Percentiles rank a stretch among this genome's conserved stretches.
phyloP scores from a whole-genome alignment of 2,888 invertebrate genomes.

The Eupithecia centaureata region DNA sequence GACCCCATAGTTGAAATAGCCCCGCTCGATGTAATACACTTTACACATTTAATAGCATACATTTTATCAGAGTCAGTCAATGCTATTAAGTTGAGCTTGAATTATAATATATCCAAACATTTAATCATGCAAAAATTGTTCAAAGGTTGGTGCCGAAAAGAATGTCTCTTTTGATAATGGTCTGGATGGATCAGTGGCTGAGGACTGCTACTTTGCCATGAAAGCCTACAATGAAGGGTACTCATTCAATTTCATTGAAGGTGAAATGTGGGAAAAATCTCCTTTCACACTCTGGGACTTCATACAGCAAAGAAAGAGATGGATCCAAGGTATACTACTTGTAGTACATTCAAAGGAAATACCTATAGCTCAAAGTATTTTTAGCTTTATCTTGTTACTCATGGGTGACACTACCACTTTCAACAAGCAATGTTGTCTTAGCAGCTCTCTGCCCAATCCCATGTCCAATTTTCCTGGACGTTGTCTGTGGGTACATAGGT shows the following conservation, averaged over 20 bases:
- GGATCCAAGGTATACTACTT: conserved; percentile 96
- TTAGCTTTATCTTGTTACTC: conserved; percentile 96
- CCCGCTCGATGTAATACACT: too few species aligned
- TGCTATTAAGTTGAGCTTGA: background rate
- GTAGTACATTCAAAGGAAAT: conserved; percentile 95
- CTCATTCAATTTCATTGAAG: conserved; percentile 97
- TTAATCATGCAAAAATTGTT: conserved; percentile 39
- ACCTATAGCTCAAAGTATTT: conserved; percentile 90
- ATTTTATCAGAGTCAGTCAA: background rate
- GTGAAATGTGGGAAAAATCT: conserved; percentile 99
- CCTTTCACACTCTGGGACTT: conserved; percentile 98
- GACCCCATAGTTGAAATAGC: too few species aligned
- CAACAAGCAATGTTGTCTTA: conserved; percentile 94
- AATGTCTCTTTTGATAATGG: conserved; percentile 98
- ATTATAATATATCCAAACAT: background rate
- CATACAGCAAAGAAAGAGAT: conserved; percentile 97
- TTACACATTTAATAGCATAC: background rate
- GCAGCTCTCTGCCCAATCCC: conserved; percentile 94
- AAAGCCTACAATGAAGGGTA: conserved; percentile 95
- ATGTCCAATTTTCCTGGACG: conserved; percentile 92
- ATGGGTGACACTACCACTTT: conserved; percentile 97
- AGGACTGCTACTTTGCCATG: conserved; percentile 99
- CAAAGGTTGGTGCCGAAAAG: conserved; percentile 94
- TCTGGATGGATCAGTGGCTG: conserved; percentile 98
- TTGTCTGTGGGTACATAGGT: conserved; percentile 95